These are phyloP conservation scores for Dipodomys spectabilis DNA, from an alignment of 2,113 vertebrate genomes.

Conservation along the genomic window DNA sequence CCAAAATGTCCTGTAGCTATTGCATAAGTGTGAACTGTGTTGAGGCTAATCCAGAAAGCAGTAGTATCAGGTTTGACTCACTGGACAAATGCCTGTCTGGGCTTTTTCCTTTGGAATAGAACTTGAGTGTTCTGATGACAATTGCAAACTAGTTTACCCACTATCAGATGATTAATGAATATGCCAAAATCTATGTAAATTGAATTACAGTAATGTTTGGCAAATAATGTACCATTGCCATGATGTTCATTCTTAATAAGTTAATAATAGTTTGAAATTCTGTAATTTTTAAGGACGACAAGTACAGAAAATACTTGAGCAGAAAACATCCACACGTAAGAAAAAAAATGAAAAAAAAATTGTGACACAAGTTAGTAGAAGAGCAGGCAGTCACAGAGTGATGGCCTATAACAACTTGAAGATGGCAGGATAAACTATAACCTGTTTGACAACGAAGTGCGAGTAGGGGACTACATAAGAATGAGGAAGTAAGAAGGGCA, in stretches of 20 bases:
- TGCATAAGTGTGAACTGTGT: neutral
- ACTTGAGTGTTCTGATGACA: neutral
- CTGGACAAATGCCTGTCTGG: neutral
- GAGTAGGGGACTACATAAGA: too few species aligned
- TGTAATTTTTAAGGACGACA: neutral
- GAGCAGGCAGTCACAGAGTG: too few species aligned
- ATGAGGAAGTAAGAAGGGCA: too few species aligned
- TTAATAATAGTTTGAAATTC: too few species aligned
- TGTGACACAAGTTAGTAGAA: too few species aligned
- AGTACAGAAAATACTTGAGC: neutral
- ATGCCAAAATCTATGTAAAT: neutral
- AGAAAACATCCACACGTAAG: neutral
- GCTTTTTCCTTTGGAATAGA: neutral
- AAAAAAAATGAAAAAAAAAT: constrained; percentile 43
- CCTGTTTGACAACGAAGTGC: too few species aligned
- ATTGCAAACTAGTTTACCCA: neutral
- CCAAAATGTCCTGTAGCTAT: neutral
- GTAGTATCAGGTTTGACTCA: neutral
- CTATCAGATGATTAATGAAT: neutral
- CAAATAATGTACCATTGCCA: neutral
- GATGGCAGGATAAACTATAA: too few species aligned
- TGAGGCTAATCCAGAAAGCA: neutral
- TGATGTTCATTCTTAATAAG: neutral
- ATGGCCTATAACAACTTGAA: too few species aligned
- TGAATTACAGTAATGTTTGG: neutral